Percentiles rank a stretch among this genome's conserved stretches.
Conservation (phyloP, 2,797 vertebrate species). For the Malurus leucopterus region DNA sequence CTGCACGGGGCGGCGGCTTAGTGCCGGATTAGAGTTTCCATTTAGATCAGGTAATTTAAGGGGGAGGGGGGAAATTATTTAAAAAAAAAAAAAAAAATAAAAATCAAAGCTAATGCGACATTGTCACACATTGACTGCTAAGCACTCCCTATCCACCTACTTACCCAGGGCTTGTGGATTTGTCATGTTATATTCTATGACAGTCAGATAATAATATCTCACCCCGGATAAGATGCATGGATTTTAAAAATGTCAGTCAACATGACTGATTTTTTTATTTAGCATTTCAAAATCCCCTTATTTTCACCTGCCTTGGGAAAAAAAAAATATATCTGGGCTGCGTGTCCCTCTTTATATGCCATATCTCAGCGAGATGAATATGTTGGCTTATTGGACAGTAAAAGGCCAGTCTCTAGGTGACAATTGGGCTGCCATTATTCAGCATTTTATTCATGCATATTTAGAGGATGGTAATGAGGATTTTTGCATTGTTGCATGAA, state of each 20-base stretch:
- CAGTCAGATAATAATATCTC: constrained; percentile 91
- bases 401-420: constrained; percentile 95
- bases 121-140: constrained; percentile 76
- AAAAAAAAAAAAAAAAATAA: constrained; percentile 4
- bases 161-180: constrained; percentile 81
- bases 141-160: constrained; percentile 81
- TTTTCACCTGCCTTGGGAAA: constrained; percentile 74
- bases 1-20: background rate
- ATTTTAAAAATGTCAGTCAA: constrained; percentile 89
- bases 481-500: constrained; percentile 98
- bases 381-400: constrained; percentile 95
- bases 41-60: constrained; percentile 47
- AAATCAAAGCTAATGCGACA: constrained; percentile 76
- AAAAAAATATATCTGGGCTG: constrained; percentile 50
- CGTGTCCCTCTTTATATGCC: constrained; percentile 84
- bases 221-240: constrained; percentile 83
- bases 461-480: constrained; percentile 98
- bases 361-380: constrained; percentile 91
- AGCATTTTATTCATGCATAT: constrained; percentile 98
- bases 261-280: constrained; percentile 84
- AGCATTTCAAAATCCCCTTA: constrained; percentile 86
- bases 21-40: background rate
- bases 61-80: constrained; percentile 27
- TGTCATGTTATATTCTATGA: constrained; percentile 83
- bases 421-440: constrained; percentile 88